These are phyloP conservation scores for Entelurus aequoreus DNA, from an alignment of 2,113 vertebrate genomes.

Conservation along the genomic window DNA sequence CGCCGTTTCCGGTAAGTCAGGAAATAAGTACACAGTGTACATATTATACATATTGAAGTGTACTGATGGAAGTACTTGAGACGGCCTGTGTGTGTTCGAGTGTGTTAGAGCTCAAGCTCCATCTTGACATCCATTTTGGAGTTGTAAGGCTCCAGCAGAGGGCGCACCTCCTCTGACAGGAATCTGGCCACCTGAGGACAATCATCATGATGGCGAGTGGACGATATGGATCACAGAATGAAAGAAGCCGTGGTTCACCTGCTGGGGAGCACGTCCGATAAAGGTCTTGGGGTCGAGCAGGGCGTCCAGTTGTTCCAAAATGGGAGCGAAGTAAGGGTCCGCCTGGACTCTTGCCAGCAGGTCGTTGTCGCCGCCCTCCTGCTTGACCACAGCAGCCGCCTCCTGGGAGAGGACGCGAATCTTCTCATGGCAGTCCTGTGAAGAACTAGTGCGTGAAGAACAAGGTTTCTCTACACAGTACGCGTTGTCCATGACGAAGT, in stretches of 20 bases:
- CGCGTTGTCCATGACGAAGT: background rate
- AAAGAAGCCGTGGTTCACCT: constrained; percentile 66
- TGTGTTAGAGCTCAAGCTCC: constrained; percentile 77
- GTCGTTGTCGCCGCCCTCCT: constrained; percentile 95
- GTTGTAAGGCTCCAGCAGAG: constrained; percentile 77
- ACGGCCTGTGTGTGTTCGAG: background rate
- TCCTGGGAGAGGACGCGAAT: constrained; percentile 93
- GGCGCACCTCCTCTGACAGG: constrained; percentile 85
- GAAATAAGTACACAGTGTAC: no score
- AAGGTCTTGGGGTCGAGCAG: constrained; percentile 90
- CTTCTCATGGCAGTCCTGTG: constrained; percentile 97
- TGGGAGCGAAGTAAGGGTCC: constrained; percentile 87
- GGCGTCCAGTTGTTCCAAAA: constrained; percentile 80
- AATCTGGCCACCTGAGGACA: constrained; percentile 81
- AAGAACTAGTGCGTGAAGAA: background rate
- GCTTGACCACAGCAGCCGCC: constrained; percentile 92
- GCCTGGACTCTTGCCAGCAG: constrained; percentile 80
- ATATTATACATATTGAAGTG: no score
- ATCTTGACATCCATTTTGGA: constrained; percentile 82
- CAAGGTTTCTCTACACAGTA: background rate
- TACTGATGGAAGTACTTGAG: no score
- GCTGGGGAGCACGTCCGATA: constrained; percentile 87
- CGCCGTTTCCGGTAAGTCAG: no score
- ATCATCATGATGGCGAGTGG: background rate
- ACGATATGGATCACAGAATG: background rate